Base-by-base conservation (phyloP, 2,797 vertebrate genomes). In the Tauraco hartlaubi region DNA sequence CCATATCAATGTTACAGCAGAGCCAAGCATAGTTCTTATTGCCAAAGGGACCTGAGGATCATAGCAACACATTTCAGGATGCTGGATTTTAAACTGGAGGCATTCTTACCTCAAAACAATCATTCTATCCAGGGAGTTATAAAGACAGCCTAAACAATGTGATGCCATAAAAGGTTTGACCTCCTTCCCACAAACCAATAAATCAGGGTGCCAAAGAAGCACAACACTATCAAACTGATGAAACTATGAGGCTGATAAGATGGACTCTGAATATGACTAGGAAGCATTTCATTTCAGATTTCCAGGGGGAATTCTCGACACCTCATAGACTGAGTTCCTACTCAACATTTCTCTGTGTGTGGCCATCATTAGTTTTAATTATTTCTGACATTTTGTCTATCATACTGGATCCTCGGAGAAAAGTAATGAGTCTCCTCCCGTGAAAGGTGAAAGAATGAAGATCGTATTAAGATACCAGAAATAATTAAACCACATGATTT, bases 361-460 rank as follows among this genome's bases (percentile, higher is more conserved):
- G 67, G 72, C 35, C 6, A 94, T 66, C 78, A 73, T 84, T 87
- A 86, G 20, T 92, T 95, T 85, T 95, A 96, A 97, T 97, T 96
- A 95, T 87, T 95, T 80, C 94, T 97, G 93, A 96, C 85, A 92
- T 84, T 94, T 90, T 97, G 83, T 95, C 90, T 73, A 67, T 96
- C 90, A 96, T 13, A 79, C 17, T 78, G 26, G 48, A 71, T 94
- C 91, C 67, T 75, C 71, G 52, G 86, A 97, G 81, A 84, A 84
- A 58, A 95, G 54, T 48, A 94, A 73, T 63, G 78, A 85, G 25
- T 75, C 54, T 96, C 76, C 79, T 90, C 10, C 31, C 86, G 62
- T 72, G 90, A 95, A 91, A 95, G 71, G 61, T 85, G 80, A 71
- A 96, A 83, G 90, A 62, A 88, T 0, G 2, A 84, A 93, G 79